Evolutionary conservation across 2,113 vertebrate genomes (phyloP).

Genomic region (Eptesicus fuscus): DNA sequence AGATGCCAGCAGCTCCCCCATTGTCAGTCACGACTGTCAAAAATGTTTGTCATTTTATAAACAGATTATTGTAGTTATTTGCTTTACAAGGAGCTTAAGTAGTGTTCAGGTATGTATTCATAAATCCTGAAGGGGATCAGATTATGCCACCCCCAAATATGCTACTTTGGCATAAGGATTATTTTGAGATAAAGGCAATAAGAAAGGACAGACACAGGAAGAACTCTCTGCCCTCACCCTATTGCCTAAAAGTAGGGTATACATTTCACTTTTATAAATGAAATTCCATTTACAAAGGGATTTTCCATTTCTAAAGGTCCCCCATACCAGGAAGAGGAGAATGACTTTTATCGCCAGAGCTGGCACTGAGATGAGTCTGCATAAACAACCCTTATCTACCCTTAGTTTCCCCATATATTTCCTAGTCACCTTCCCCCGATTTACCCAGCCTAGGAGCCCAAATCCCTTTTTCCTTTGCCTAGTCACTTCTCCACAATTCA

Average conservation of each 20-base stretch:
- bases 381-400: background rate
- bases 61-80: background rate
- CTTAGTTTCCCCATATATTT: background rate
- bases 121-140: constrained; percentile 10
- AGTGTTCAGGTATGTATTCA: background rate
- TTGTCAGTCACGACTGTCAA: background rate
- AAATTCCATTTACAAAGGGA: background rate
- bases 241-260: background rate
- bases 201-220: background rate
- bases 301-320: background rate
- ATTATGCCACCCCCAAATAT: background rate
- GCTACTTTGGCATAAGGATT: background rate
- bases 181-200: constrained; percentile 15
- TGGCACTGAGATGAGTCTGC: background rate
- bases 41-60: background rate
- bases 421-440: background rate
- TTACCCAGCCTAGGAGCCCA: background rate
- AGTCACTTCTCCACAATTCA: background rate
- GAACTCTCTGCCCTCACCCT: background rate
- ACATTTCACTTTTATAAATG: background rate
- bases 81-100: background rate
- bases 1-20: background rate
- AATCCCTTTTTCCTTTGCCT: background rate
- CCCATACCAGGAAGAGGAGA: background rate
- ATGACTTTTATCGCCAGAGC: background rate